Evolutionary conservation across 2,888 invertebrate species (phyloP), one percentile per base, ranked within the genome.

Genomic region (Heterodera filipjevi): DNA sequence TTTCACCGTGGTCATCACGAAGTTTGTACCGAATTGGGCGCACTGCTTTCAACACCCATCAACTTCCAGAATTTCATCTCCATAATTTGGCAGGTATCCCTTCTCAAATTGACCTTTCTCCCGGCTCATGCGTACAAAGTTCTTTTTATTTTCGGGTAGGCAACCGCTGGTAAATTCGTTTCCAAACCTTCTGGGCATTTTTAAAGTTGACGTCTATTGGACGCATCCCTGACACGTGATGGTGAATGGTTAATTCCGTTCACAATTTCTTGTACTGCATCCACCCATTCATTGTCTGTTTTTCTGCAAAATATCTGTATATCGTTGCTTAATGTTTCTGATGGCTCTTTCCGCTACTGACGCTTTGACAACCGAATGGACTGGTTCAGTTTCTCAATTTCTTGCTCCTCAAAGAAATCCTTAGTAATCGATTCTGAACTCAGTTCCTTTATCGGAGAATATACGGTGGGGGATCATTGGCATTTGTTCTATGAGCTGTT

Each of bases 341-440:
- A 74, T 74, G n/a, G 59, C 59, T 74, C 74, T 32, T 35, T 74
- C 74, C 10, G 74, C 74, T 3, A 74, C 49, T 12, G 74, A 46
- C 3, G 74, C 74, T 66, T 74, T 74, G 2, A 74, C 59, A 10
- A 64, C 27, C 12, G 74, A 74, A 59, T 74, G 49, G 2, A 39
- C 46, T 12, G 74, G n/a, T 12, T 59, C 59, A 6, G n/a, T 35
- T 74, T 74, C 44, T 27, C 39, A n/a, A 70, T 70, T n/a, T 70
- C 70, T 10, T 70, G 39, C 68, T 70, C 44, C 44, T 70, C 70
- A 70, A 70, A 70, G n/a, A 39, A 70, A 0, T 70, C 70, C 8
- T 70, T 70, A 70, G 27, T n/a, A n/a, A 1, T 70, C n/a, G n/a
- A 8, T 70, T 70, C 5, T 70, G 44, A 68, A 68, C 22, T 68